These are phyloP conservation scores for Sebastes vulpes DNA, from an alignment of 2,797 vertebrate genomes.

Conservation along the genomic window DNA sequence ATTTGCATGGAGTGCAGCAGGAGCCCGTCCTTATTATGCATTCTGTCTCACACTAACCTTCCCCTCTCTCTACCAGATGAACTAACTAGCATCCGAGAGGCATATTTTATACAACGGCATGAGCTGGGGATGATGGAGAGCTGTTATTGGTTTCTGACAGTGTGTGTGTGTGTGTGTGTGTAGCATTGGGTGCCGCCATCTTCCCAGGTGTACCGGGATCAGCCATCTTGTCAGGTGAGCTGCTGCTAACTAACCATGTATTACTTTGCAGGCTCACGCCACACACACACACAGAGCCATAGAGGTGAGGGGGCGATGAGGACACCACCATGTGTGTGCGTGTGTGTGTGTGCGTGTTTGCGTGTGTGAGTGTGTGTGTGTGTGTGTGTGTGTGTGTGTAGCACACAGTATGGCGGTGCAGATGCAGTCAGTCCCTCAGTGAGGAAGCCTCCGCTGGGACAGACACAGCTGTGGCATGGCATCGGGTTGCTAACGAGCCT, in stretches of 20 bases:
- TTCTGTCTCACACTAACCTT: constrained; percentile 75
- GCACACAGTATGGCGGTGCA: constrained; percentile 58
- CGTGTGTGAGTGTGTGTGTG: neutral
- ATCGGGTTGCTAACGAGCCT: constrained; percentile 84
- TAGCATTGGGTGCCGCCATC: constrained; percentile 51
- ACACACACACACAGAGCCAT: constrained; percentile 39
- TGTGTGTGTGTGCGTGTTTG: constrained; percentile 24
- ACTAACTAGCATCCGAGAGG: constrained; percentile 71
- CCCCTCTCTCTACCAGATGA: constrained; percentile 52
- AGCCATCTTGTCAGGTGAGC: constrained; percentile 73
- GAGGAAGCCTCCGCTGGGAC: constrained; percentile 73
- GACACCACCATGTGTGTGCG: constrained; percentile 1
- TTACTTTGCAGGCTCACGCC: constrained; percentile 39
- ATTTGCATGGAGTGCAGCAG: constrained; percentile 84
- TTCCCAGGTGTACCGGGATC: constrained; percentile 68
- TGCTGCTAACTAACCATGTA: constrained; percentile 44
- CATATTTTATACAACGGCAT: constrained; percentile 62
- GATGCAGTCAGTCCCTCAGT: constrained; percentile 73
- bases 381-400: neutral
- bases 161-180: neutral
- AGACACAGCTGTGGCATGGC: constrained; percentile 81
- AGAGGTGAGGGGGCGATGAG: constrained; percentile 29
- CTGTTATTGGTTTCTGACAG: constrained; percentile 50
- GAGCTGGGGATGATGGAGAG: constrained; percentile 68
- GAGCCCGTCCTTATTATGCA: constrained; percentile 76